Base-by-base conservation (phyloP, 2,888 invertebrate genomes). In the Sipunculus nudus region DNA sequence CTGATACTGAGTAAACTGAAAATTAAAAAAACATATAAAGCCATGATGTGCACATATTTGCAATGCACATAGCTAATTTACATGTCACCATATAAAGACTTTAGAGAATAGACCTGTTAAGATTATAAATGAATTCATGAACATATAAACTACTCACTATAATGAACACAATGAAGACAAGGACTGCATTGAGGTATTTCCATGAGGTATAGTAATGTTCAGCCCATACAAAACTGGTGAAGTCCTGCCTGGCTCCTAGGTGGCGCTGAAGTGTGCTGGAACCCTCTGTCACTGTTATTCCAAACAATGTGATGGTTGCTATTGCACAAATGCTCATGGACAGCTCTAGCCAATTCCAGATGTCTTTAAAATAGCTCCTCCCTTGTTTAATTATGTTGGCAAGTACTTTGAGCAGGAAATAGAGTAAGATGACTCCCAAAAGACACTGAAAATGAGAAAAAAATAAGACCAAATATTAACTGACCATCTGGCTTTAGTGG, bases 151-250 rank as follows among this genome's bases (percentile, higher is more conserved):
- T 13, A 38, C 65, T 77, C 74, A 86, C 84, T 76, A 85, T 84
- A 58, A 84, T 72, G 47, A 83, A 80, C 19, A 83, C 78, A n/a
- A 84, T 74, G 72, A 86, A 85, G 46, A 85, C 76, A n/a, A 85
- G 76, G 65, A 81, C 79, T 19, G 83, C 84, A 62, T 84, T 76
- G 50, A 82, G 63, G 63, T 81, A 81, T 43, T 81, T 79, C 72
- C 82, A 83, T 2, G 77, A 68, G 19, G 79, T 77, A 65, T 85
- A 84, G 26, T 82, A 70, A 49, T 75, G 67, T 2, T 77, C 75
- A 0, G 75, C 78, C n/a, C 57, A 59, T 53, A 69, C 73, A 59
- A 78, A 76, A 60, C 74, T 75, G 10, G 74, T 74, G 65, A 75
- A 76, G 5, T 23, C 52, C 2, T 61, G 40, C 41, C 49, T 62